Percentiles rank a stretch among this genome's conserved stretches.
Evolutionary conservation across 2,888 invertebrate species (phyloP).

Genomic region (Ephialtes manifestator): DNA sequence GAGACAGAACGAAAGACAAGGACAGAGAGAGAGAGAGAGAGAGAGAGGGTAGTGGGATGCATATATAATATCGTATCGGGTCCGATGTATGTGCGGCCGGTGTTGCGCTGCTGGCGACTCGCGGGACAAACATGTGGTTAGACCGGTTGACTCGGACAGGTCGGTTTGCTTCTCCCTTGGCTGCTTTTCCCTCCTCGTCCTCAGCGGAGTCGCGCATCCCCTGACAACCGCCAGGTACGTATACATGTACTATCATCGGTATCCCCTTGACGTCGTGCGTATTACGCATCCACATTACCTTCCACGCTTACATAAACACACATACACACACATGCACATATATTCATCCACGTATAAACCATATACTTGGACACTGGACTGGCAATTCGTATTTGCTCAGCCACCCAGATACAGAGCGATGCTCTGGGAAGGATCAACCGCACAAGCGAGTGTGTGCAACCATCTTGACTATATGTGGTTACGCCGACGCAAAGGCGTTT

Average conservation of each 20-base stretch:
- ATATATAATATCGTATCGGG: slow-evolving; percentile 6
- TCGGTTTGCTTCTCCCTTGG: slow-evolving; percentile 72
- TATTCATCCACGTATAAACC: neutral
- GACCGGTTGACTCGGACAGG: slow-evolving; percentile 81
- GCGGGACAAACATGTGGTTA: slow-evolving; percentile 82
- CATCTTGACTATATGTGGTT: slow-evolving; percentile 21
- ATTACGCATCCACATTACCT: slow-evolving; percentile 26
- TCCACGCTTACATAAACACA: neutral
- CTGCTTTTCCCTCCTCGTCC: slow-evolving; percentile 21
- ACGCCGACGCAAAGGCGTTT: slow-evolving; percentile 18
- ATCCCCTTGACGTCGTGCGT: slow-evolving; percentile 27
- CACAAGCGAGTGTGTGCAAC: slow-evolving; percentile 16
- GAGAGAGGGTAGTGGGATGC: no score
- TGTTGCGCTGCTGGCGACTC: slow-evolving; percentile 71
- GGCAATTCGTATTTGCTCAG: slow-evolving; percentile 6
- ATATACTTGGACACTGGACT: neutral
- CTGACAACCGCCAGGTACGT: neutral
- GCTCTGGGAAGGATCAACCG: slow-evolving; percentile 2
- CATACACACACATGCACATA: neutral
- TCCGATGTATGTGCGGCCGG: slow-evolving; percentile 71
- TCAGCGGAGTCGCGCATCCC: slow-evolving; percentile 33
- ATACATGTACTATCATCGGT: slow-evolving; percentile 6
- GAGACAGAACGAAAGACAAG: slow-evolving; percentile 65
- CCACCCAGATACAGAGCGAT: neutral
- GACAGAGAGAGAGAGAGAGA: no score